Percentiles rank a stretch among this genome's conserved stretches.
phyloP scores from a whole-genome alignment of 1,140 invertebrate species.

The Ostrea denselamellosa region DNA sequence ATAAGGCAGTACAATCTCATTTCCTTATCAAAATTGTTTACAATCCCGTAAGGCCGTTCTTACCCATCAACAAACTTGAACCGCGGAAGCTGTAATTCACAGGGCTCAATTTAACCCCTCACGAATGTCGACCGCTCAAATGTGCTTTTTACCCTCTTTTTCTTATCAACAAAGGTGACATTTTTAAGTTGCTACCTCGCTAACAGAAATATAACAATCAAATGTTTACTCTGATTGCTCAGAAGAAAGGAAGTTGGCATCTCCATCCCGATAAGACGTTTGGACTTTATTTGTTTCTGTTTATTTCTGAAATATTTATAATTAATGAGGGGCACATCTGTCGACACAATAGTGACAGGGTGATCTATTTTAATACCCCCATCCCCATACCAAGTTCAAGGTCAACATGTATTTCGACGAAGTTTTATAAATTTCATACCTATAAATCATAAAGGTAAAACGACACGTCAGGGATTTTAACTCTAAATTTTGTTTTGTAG shows the following conservation, averaged over 20 bases:
- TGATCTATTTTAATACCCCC: not conserved
- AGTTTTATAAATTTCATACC: too few species aligned
- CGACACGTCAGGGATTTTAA: too few species aligned
- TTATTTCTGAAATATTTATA: not conserved
- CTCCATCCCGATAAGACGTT: not conserved
- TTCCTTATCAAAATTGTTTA: conserved; percentile 1
- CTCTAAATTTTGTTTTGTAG: too few species aligned
- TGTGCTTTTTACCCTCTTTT: not conserved
- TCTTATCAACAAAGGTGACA: conserved; percentile 12
- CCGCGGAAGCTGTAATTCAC: not conserved
- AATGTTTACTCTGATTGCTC: not conserved
- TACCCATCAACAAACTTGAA: not conserved
- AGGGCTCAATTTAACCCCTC: not conserved
- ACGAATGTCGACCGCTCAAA: not conserved
- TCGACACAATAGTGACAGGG: not conserved
- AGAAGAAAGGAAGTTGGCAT: not conserved
- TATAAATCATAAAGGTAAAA: too few species aligned
- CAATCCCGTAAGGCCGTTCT: not conserved
- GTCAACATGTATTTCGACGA: too few species aligned
- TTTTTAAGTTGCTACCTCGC: conserved; percentile 19
- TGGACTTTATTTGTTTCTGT: not conserved
- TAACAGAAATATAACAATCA: not conserved
- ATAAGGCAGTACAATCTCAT: not conserved
- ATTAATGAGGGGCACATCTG: not conserved
- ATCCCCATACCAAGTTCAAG: not conserved